These are phyloP conservation scores for Ceryle rudis DNA, from an alignment of 2,797 vertebrate genomes.

Conservation along the genomic window DNA sequence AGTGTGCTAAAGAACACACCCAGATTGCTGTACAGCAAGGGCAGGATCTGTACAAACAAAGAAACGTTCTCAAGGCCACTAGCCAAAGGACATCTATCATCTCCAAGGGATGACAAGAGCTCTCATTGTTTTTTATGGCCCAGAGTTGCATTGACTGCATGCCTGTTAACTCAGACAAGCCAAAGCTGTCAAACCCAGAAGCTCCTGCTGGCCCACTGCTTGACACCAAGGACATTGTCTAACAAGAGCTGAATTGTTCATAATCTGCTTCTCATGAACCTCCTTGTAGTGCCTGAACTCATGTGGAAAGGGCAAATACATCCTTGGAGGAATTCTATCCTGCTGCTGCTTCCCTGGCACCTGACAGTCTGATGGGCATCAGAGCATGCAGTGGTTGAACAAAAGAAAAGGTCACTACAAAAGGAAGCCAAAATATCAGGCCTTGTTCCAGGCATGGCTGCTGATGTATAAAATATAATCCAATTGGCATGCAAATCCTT, in stretches of 20 bases:
- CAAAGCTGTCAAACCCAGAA: background rate
- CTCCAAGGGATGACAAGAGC: background rate
- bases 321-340: background rate
- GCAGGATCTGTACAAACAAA: background rate
- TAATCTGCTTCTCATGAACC: background rate
- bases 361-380: background rate
- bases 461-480: constrained; percentile 21
- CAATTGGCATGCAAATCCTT: constrained; percentile 32
- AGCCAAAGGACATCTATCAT: background rate
- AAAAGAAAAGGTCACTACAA: constrained; percentile 19
- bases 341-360: background rate
- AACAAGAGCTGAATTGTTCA: background rate
- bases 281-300: background rate
- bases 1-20: background rate
- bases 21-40: background rate
- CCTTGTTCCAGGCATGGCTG: constrained; percentile 22
- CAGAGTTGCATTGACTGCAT: background rate
- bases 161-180: background rate
- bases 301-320: background rate
- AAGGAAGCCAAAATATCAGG: constrained; percentile 47
- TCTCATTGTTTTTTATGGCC: background rate
- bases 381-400: background rate
- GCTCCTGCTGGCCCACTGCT: background rate
- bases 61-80: background rate
- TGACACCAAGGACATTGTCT: background rate